phyloP scores from a whole-genome alignment of 2,888 invertebrate species.

The Tupiocoris notatus region DNA sequence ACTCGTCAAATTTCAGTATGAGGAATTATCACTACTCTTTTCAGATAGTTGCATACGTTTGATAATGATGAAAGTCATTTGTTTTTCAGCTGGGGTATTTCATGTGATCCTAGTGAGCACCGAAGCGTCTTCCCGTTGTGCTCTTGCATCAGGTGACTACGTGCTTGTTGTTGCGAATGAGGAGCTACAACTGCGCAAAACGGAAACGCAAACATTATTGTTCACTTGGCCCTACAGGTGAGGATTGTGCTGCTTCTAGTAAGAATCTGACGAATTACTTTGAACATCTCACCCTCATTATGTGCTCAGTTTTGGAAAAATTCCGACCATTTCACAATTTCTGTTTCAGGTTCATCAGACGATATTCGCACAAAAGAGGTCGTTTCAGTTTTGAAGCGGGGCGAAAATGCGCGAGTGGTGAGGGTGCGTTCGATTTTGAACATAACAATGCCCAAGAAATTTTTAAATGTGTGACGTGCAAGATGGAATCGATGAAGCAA shows the following conservation, averaged over 20 bases:
- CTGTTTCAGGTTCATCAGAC: conserved; percentile 66
- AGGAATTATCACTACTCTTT: neutral
- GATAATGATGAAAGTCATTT: no score
- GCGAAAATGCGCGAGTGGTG: conserved; percentile 80
- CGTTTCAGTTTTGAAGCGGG: conserved; percentile 87
- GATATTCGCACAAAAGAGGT: conserved; percentile 81
- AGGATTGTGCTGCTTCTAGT: no score
- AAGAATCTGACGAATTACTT: no score
- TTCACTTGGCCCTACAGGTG: conserved; percentile 78
- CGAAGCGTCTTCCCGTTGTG: conserved; percentile 74
- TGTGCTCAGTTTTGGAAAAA: neutral
- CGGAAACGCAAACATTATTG: conserved; percentile 61
- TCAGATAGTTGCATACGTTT: no score
- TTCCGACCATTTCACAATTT: neutral
- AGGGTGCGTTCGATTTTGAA: conserved; percentile 76
- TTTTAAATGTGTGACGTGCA: conserved; percentile 74
- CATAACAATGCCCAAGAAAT: conserved; percentile 81
- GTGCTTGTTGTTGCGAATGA: conserved; percentile 71
- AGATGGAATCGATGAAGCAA: conserved; percentile 86
- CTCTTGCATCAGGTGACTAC: conserved; percentile 69
- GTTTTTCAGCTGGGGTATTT: conserved; percentile 63
- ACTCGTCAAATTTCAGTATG: neutral
- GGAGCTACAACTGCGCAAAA: conserved; percentile 71
- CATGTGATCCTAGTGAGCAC: conserved; percentile 74
- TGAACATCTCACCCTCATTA: no score